Percentiles rank a stretch among this genome's conserved stretches.
These are phyloP conservation scores for Hydractinia echinata DNA, from an alignment of 30 jellyfish, hydroid and myxozoan species.

Conservation along the genomic window DNA sequence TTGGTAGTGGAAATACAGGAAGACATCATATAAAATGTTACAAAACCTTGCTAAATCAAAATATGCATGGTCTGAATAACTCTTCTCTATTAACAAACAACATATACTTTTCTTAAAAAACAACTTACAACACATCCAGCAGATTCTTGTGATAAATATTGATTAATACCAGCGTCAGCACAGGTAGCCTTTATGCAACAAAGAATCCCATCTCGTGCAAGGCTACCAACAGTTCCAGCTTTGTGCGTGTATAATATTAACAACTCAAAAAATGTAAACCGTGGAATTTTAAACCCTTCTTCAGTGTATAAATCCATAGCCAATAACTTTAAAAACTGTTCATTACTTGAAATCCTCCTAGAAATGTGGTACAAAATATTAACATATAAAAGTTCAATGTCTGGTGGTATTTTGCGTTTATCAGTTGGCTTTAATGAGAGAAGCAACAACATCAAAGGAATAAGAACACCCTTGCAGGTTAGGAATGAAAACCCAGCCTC, in stretches of 20 bases:
- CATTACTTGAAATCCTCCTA: conserved; percentile 46
- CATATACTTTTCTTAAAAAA: not conserved
- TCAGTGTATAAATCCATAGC: conserved; percentile 28
- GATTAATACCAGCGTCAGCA: conserved; percentile 35
- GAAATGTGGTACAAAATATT: conserved; percentile 49
- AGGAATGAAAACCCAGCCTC: conserved; percentile 48
- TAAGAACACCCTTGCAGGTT: conserved; percentile 38
- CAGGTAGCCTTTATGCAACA: conserved; percentile 59
- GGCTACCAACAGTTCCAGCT: conserved; percentile 56
- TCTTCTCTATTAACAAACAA: not conserved
- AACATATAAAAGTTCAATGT: conserved; percentile 55
- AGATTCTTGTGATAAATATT: conserved; percentile 62
- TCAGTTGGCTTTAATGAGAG: conserved; percentile 79
- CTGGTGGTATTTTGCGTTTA: conserved; percentile 69
- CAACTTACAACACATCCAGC: conserved; percentile 76
- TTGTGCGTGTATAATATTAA: conserved; percentile 63
- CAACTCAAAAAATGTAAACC: conserved; percentile 59
- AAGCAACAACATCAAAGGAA: conserved; percentile 58
- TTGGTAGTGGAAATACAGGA: too few species aligned
- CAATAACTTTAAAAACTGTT: conserved; percentile 47
- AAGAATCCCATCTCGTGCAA: conserved; percentile 64
- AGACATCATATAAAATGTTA: too few species aligned
- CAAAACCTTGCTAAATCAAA: not conserved
- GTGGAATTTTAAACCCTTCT: conserved; percentile 75
- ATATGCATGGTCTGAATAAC: not conserved